Evolutionary conservation across 2,113 vertebrate genomes (phyloP).

Genomic region (Thunnus maccoyii): DNA sequence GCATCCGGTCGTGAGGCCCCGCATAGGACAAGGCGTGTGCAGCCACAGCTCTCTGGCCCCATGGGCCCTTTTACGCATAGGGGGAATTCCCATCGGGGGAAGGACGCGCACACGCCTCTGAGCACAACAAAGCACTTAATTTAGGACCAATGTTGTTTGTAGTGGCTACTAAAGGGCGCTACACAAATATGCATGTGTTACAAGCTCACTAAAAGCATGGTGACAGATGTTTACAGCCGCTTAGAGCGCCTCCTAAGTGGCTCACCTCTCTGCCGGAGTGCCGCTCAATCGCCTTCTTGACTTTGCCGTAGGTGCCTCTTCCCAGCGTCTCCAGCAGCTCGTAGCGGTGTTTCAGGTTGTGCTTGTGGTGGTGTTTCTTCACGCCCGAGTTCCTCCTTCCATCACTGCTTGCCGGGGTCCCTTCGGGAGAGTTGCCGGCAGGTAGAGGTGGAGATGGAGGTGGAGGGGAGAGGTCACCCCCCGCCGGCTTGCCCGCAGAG

Average conservation of each 20-base stretch:
- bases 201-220: not conserved
- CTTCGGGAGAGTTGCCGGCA: constrained; percentile 60
- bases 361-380: constrained; percentile 98
- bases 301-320: constrained; percentile 97
- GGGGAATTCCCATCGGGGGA: constrained; percentile 69
- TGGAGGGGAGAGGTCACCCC: constrained; percentile 52
- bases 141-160: constrained; percentile 17
- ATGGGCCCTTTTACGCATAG: constrained; percentile 50
- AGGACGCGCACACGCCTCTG: constrained; percentile 45
- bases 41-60: constrained; percentile 60
- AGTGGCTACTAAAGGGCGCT: not conserved
- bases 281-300: constrained; percentile 96
- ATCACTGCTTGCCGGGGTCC: constrained; percentile 48
- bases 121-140: constrained; percentile 56
- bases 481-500: constrained; percentile 54
- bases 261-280: constrained; percentile 97
- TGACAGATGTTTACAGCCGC: constrained; percentile 31
- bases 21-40: constrained; percentile 70
- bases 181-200: not conserved
- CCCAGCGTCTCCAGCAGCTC: constrained; percentile 98
- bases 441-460: constrained; percentile 49
- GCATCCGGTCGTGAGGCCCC: constrained; percentile 73
- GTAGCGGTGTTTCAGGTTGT: constrained; percentile 98
- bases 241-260: constrained; percentile 23
- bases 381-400: constrained; percentile 88